Evolutionary conservation across 1,140 invertebrate species (phyloP).

Genomic region (Planococcus citri): DNA sequence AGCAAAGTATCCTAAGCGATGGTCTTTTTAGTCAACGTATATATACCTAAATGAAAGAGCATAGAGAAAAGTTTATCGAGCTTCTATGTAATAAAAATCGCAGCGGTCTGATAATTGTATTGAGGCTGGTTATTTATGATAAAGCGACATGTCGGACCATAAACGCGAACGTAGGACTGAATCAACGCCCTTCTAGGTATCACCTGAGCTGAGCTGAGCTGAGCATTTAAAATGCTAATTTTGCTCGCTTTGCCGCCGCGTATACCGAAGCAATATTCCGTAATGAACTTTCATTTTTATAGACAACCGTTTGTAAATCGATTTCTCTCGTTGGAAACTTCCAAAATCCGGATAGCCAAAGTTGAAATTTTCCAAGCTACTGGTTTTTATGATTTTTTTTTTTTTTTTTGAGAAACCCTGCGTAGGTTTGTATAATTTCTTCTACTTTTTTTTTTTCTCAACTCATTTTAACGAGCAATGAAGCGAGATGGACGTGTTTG

Average conservation of each 20-base stretch:
- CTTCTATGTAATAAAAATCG: not conserved
- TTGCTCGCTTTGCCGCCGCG: not conserved
- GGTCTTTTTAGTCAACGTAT: not conserved
- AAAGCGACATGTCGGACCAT: slow-evolving; percentile 11
- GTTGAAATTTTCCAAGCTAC: too few relatives aligned
- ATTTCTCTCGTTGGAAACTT: not conserved
- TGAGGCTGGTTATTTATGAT: slow-evolving; percentile 14
- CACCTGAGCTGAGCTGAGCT: not conserved
- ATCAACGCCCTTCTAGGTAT: not conserved
- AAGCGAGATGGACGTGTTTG: too few relatives aligned
- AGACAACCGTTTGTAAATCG: not conserved
- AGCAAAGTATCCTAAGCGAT: not conserved
- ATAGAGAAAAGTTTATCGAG: not conserved
- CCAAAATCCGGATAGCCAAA: too few relatives aligned
- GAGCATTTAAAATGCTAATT: slow-evolving; percentile 17
- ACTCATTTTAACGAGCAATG: too few relatives aligned
- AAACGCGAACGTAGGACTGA: slow-evolving; percentile 14
- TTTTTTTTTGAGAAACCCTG: too few relatives aligned
- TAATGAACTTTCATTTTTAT: slow-evolving; percentile 21
- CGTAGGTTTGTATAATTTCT: too few relatives aligned
- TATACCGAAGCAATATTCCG: too few relatives aligned
- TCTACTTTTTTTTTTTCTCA: too few relatives aligned
- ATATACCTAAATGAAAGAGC: too few relatives aligned
- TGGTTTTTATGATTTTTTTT: too few relatives aligned
- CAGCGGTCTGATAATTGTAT: slow-evolving; percentile 11